Conservation (phyloP, 2,888 invertebrate species). For the Scaptomyza reducta region DNA sequence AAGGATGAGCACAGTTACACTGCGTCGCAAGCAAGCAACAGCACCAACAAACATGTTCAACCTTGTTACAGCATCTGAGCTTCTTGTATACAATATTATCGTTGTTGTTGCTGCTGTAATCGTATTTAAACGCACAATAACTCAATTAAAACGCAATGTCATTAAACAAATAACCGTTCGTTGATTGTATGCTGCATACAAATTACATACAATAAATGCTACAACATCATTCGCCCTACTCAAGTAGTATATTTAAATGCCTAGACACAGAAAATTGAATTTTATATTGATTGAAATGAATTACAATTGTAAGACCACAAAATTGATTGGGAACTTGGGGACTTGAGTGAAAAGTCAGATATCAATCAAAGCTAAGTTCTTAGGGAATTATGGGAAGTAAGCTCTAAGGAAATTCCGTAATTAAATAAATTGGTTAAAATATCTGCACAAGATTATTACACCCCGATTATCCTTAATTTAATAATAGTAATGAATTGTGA, state of each 20-base stretch:
- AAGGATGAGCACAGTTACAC: conserved; percentile 55
- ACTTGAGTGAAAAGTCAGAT: background rate
- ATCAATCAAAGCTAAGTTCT: background rate
- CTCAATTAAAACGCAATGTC: conserved; percentile 70
- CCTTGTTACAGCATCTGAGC: conserved; percentile 33
- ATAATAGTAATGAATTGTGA: too few species aligned
- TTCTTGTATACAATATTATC: conserved; percentile 12
- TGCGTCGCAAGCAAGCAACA: conserved; percentile 12
- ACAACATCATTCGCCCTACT: background rate
- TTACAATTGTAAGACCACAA: background rate
- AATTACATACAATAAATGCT: conserved; percentile 27
- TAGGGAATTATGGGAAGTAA: too few species aligned
- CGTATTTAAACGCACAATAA: conserved; percentile 45
- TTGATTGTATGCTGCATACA: conserved; percentile 32
- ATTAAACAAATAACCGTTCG: conserved; percentile 59
- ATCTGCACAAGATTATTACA: too few species aligned
- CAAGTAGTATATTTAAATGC: background rate
- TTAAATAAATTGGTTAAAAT: too few species aligned
- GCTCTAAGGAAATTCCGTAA: too few species aligned
- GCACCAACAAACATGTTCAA: conserved; percentile 21
- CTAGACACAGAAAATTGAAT: background rate
- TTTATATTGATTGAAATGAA: background rate
- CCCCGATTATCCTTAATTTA: too few species aligned
- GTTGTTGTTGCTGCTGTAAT: conserved; percentile 19
- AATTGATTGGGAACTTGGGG: background rate